Evolutionary conservation across 2,888 invertebrate species (phyloP).

Genomic region (Eupithecia centaureata): DNA sequence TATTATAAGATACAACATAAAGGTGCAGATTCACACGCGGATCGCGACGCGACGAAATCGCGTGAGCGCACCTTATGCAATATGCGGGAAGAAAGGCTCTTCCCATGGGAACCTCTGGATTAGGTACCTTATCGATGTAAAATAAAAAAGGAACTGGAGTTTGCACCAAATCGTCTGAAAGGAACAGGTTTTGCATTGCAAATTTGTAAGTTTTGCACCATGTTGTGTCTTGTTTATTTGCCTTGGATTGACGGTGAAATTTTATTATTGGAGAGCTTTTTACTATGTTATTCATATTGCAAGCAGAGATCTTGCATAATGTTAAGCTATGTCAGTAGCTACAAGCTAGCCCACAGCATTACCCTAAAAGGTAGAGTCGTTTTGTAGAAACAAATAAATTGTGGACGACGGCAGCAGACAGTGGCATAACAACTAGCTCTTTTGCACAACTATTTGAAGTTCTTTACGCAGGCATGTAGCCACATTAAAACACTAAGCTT

Average conservation of each 20-base stretch:
- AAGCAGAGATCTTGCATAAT: background rate
- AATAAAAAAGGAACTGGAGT: background rate
- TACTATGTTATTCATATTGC: background rate
- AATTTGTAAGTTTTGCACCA: background rate
- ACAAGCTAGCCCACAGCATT: background rate
- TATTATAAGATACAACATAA: conserved; percentile 4
- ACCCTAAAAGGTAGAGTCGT: background rate
- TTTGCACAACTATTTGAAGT: conserved; percentile 12
- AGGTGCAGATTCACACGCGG: background rate
- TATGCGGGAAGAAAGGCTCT: no score
- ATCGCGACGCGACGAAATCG: conserved; percentile 2
- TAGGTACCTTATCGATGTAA: background rate
- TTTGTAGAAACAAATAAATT: background rate
- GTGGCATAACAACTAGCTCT: background rate
- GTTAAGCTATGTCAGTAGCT: background rate
- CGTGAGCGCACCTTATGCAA: conserved; percentile 12
- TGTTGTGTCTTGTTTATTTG: background rate
- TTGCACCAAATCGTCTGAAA: background rate
- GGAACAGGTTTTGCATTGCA: background rate
- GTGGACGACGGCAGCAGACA: background rate
- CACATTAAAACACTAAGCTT: conserved; percentile 32
- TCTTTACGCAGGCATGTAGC: conserved; percentile 16
- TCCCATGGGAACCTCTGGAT: background rate
- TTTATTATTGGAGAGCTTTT: background rate
- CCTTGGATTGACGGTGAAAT: background rate